Evolutionary conservation across 2,888 invertebrate species (phyloP).

Genomic region (Criorhina ranunculi): DNA sequence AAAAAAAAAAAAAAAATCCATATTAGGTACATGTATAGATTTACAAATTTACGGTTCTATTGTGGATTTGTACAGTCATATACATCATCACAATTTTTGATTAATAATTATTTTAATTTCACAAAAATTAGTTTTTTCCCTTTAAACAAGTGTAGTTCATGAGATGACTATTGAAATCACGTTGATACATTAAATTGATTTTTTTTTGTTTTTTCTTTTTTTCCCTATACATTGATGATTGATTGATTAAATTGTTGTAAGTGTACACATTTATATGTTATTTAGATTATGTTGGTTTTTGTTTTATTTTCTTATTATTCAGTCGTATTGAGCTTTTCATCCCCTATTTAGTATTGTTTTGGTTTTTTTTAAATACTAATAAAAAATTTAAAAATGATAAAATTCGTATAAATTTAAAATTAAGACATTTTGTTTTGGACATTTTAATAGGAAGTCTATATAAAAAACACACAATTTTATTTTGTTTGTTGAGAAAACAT

Average conservation of each 20-base stretch:
- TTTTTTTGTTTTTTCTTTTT: slow-evolving; percentile 24
- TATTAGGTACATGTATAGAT: neutral
- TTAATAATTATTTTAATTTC: slow-evolving; percentile 19
- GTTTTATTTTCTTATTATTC: slow-evolving; percentile 65
- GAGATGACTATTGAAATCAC: slow-evolving; percentile 42
- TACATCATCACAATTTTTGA: slow-evolving; percentile 71
- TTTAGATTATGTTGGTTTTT: slow-evolving; percentile 35
- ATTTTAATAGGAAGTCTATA: slow-evolving; percentile 14
- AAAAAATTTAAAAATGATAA: slow-evolving; percentile 39
- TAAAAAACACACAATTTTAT: slow-evolving; percentile 8
- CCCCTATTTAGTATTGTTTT: slow-evolving; percentile 73
- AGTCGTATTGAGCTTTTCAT: slow-evolving; percentile 78
- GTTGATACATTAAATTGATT: slow-evolving; percentile 27
- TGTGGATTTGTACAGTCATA: slow-evolving; percentile 65
- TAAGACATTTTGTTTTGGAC: neutral
- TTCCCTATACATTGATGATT: slow-evolving; percentile 71
- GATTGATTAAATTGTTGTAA: slow-evolving; percentile 51
- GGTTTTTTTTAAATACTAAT: slow-evolving; percentile 57
- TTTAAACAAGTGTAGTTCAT: slow-evolving; percentile 19
- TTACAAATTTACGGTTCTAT: slow-evolving; percentile 1
- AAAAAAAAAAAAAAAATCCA: slow-evolving; percentile 7
- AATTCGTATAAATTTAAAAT: slow-evolving; percentile 16
- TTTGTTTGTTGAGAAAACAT: slow-evolving; percentile 24
- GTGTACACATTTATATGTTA: slow-evolving; percentile 57
- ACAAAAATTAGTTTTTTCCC: slow-evolving; percentile 1